A percentile compares a stretch with the other conserved stretches of the same genome.
These are phyloP conservation scores for Graptemys geographica DNA, from an alignment of 2,797 vertebrate species.

Conservation along the genomic window DNA sequence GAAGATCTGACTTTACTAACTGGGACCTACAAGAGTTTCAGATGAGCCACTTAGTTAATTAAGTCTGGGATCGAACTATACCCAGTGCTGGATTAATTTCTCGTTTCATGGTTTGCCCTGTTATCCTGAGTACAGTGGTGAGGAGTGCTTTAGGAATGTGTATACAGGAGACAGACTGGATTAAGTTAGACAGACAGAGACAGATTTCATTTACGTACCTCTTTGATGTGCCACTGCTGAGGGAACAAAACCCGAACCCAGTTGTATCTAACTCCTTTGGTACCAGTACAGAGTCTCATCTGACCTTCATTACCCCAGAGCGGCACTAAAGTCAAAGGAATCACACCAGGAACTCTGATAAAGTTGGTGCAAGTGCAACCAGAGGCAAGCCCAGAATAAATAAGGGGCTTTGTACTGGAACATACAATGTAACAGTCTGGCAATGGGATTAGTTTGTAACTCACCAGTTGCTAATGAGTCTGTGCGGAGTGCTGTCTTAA, in stretches of 20 bases:
- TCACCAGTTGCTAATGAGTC: neutral
- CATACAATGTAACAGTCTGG: neutral
- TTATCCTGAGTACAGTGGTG: slow-evolving; percentile 12
- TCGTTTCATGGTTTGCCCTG: slow-evolving; percentile 32
- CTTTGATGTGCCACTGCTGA: neutral
- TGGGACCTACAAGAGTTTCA: slow-evolving; percentile 49
- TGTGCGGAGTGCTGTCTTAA: neutral
- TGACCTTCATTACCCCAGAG: neutral
- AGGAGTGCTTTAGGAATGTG: neutral
- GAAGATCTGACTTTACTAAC: slow-evolving; percentile 18
- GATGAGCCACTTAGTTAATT: slow-evolving; percentile 49
- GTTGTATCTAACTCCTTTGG: neutral
- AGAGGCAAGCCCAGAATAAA: neutral
- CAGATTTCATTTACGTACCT: neutral
- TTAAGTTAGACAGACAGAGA: neutral
- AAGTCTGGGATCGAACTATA: slow-evolving; percentile 47
- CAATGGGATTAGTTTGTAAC: neutral
- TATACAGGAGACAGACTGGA: neutral
- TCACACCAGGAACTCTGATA: neutral
- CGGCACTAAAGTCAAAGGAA: neutral
- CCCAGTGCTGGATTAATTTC: slow-evolving; percentile 53
- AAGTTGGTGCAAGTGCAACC: neutral
- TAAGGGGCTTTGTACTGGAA: neutral
- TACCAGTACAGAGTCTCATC: neutral
- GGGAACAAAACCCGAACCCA: neutral